Evolutionary conservation across 2,797 vertebrate species (phyloP).

Genomic region (Chanos chanos): DNA sequence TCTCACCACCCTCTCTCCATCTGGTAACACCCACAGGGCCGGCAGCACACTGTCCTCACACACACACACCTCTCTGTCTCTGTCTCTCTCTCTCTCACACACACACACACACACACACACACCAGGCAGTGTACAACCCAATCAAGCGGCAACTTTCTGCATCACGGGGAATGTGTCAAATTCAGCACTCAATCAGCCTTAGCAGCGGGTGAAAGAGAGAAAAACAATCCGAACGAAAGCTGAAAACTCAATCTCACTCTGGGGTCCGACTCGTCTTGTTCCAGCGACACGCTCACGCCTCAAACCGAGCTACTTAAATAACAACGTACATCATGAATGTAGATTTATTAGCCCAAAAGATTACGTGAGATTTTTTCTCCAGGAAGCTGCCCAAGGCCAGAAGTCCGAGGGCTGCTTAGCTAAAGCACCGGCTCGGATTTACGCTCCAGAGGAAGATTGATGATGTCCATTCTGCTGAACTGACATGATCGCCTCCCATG

Average conservation of each 20-base stretch:
- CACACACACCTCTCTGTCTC: background rate
- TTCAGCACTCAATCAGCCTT: slow-evolving; percentile 19
- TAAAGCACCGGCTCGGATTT: too few species aligned
- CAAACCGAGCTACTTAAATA: too few species aligned
- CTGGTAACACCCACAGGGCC: slow-evolving; percentile 53
- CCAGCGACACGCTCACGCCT: too few species aligned
- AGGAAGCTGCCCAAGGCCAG: too few species aligned
- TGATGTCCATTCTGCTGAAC: slow-evolving; percentile 13
- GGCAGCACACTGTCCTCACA: slow-evolving; percentile 39
- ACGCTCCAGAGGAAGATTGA: background rate
- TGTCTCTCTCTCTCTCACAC: background rate
- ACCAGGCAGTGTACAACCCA: background rate
- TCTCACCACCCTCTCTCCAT: slow-evolving; percentile 51
- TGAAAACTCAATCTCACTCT: too few species aligned
- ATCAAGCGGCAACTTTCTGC: slow-evolving; percentile 8
- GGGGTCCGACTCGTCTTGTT: too few species aligned
- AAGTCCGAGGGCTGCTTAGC: too few species aligned
- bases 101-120: slow-evolving; percentile 3
- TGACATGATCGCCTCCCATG: background rate
- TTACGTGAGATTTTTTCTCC: too few species aligned
- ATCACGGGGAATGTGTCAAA: slow-evolving; percentile 11
- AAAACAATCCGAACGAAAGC: too few species aligned
- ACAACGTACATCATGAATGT: too few species aligned
- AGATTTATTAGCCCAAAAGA: too few species aligned
- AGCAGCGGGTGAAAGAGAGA: slow-evolving; percentile 25